Base-by-base conservation (phyloP, 2,113 vertebrate genomes). In the Verasper variegatus region DNA sequence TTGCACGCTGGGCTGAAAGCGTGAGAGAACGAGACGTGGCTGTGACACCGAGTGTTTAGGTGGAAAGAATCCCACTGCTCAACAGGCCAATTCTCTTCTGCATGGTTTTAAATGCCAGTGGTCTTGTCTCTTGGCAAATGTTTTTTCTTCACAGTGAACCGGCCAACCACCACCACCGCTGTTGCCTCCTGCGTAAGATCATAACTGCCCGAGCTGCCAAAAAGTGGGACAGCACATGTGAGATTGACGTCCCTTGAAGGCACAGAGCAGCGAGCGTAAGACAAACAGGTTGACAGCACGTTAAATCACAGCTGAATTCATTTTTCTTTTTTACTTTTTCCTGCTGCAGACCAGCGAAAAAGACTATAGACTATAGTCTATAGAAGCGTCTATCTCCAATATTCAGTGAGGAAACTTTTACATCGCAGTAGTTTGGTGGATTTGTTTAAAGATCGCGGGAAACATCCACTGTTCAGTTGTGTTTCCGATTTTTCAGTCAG, bases 121-220 rank as follows among this genome's bases (percentile, higher is more conserved):
- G 61, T 74, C 57, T 71, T 81, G 47, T 86, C 85, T 86, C 70
- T 82, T 86, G 78, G 75, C 75, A 75, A 83, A 86, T 52, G 56
- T 77, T 85, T 83, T 87, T 31, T 62, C 75, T 84, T 81, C 63
- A 68, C 78, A 72, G 88, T n/a, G 23, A 13, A 67, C 59, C 71
- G 76, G 64, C 66, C 78, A 80, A 75, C 68, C 40, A 42, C 40
- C 37, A 3, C 5, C 20, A n/a, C 73, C 4, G 64, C 67, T 63
- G 17, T 49, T 68, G 74, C 52, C 72, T 62, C 24, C 67, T 72
- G 65, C 51, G 74, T 83, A 71, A 70, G 59, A 78, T 85, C 74
- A 72, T 42, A 76, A 83, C 23, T 63, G 55, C 54, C 65, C 45
- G 68, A 42, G 57, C 70, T 71, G 81, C 59, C 66, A 65, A 68